phyloP scores from a whole-genome alignment of 2,113 vertebrate species.

The Vulpes ferrilata region DNA sequence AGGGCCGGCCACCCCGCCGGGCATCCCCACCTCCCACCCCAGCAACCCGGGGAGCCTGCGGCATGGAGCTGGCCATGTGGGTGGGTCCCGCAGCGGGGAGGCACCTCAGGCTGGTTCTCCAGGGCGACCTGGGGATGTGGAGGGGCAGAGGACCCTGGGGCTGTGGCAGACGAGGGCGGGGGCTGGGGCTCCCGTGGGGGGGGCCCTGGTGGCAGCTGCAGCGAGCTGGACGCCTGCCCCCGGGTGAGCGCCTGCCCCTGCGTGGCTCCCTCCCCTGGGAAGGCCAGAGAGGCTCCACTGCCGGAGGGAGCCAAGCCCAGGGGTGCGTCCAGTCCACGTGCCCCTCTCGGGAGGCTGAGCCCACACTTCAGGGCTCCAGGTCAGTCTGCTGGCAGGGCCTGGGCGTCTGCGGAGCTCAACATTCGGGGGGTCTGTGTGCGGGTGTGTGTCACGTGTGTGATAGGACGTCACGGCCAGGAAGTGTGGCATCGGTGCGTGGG shows the following conservation, averaged over 20 bases:
- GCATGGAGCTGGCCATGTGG: background rate
- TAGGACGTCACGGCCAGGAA: background rate
- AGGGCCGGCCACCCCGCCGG: background rate
- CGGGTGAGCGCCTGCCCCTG: background rate
- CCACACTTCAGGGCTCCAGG: background rate
- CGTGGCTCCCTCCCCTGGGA: background rate
- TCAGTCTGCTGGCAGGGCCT: background rate
- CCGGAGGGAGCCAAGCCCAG: too few species aligned
- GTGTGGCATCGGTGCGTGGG: fast-evolving
- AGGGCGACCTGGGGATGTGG: background rate
- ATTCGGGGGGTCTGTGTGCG: background rate
- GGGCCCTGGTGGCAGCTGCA: background rate
- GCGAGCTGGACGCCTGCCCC: background rate
- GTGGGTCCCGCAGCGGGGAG: background rate
- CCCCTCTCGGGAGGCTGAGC: background rate
- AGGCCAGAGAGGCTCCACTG: background rate
- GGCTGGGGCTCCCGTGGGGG: too few species aligned
- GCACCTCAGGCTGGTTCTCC: background rate
- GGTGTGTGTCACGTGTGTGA: background rate
- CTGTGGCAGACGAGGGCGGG: background rate
- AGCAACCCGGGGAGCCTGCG: too few species aligned
- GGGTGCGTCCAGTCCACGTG: background rate
- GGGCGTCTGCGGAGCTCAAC: background rate
- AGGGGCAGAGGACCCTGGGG: background rate
- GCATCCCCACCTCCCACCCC: background rate